phyloP scores from a whole-genome alignment of 1,140 invertebrate species.

The Coboldia fuscipes region DNA sequence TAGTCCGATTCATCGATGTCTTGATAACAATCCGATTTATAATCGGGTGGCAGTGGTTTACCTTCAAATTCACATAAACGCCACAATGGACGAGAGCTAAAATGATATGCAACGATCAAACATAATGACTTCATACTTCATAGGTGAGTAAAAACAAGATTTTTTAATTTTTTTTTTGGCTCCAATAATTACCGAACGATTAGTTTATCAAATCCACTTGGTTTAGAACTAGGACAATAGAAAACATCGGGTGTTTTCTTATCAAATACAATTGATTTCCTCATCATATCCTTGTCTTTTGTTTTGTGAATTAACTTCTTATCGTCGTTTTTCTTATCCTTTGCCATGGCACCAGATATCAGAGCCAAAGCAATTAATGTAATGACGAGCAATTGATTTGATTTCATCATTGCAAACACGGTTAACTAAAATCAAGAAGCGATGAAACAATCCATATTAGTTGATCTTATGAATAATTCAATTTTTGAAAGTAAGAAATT shows the following conservation, averaged over 20 bases:
- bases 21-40: slow-evolving; percentile 62
- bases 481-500: too few species aligned
- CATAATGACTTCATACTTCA: not conserved
- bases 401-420: too few species aligned
- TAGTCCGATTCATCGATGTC: slow-evolving; percentile 61
- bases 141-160: slow-evolving; percentile 1
- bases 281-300: slow-evolving; percentile 46
- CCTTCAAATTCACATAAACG: slow-evolving; percentile 60
- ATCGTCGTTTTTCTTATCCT: too few species aligned
- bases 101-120: slow-evolving; percentile 6
- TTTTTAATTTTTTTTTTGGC: not conserved
- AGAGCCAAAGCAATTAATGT: too few species aligned
- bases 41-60: slow-evolving; percentile 41
- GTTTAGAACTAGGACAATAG: slow-evolving; percentile 60
- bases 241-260: slow-evolving; percentile 66
- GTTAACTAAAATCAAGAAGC: too few species aligned
- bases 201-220: slow-evolving; percentile 42
- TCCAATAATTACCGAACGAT: slow-evolving; percentile 28
- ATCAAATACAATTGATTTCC: slow-evolving; percentile 63
- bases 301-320: too few species aligned
- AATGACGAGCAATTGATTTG: too few species aligned
- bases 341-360: too few species aligned
- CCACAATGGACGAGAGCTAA: slow-evolving; percentile 38
- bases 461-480: too few species aligned
- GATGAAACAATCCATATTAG: too few species aligned